Conservation (phyloP, 64 coral and sea anemone species). For the Hydrozoanthus tunicans region DNA sequence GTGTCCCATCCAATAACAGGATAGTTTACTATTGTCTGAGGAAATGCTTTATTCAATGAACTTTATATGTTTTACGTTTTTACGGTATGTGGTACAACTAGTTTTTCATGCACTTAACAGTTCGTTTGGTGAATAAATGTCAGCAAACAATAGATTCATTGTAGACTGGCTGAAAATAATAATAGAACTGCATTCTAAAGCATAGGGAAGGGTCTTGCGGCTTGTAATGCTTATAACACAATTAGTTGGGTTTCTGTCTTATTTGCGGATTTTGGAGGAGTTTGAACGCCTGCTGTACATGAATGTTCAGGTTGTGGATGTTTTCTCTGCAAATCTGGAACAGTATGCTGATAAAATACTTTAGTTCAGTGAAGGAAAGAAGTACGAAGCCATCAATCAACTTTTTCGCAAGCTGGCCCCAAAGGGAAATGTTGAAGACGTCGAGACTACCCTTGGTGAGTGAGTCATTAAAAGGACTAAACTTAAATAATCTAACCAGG, state of each 20-base stretch:
- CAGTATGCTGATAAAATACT: background rate
- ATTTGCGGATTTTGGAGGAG: constrained; percentile 27
- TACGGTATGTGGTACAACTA: too few relatives aligned
- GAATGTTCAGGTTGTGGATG: constrained; percentile 5
- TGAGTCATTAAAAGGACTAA: background rate
- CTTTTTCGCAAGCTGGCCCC: background rate
- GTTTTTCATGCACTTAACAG: too few relatives aligned
- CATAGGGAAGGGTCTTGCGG: too few relatives aligned
- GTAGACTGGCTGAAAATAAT: too few relatives aligned
- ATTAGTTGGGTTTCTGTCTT: background rate
- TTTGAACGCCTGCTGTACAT: constrained; percentile 1
- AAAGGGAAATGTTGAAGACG: background rate
- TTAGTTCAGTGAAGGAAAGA: background rate
- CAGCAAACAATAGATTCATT: too few relatives aligned
- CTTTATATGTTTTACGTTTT: too few relatives aligned
- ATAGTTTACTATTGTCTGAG: too few relatives aligned
- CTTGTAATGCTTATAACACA: constrained; percentile 11
- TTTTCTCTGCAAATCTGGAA: constrained; percentile 1
- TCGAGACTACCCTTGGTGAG: background rate
- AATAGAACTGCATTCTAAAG: too few relatives aligned
- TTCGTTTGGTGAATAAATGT: too few relatives aligned
- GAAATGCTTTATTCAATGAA: too few relatives aligned
- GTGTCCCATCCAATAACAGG: too few relatives aligned
- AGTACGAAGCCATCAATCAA: background rate
- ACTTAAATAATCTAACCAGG: background rate